Evolutionary conservation across 2,888 invertebrate species (phyloP).

Genomic region (Neuroscelio doddi): DNA sequence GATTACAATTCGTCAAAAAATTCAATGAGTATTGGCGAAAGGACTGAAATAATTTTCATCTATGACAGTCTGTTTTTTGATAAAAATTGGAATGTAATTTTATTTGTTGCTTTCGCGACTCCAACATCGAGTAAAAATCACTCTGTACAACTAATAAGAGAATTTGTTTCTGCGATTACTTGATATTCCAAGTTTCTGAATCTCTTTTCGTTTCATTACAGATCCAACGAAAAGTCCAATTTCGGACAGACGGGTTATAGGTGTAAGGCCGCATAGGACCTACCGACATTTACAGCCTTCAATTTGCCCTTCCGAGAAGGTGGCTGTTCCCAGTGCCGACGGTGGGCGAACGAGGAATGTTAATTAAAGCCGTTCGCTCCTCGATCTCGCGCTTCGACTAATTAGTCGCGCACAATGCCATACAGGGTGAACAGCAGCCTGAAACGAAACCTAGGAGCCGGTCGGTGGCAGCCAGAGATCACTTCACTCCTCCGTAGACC

Average conservation of each 20-base stretch:
- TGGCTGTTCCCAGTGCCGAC: constrained; percentile 49
- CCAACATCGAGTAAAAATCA: too few species aligned
- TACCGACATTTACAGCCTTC: constrained; percentile 68
- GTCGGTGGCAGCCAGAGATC: constrained; percentile 60
- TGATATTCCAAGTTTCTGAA: constrained; percentile 1
- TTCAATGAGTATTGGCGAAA: constrained; percentile 43
- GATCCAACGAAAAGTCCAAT: constrained; percentile 53
- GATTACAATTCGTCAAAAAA: constrained; percentile 32
- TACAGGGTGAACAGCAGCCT: constrained; percentile 52
- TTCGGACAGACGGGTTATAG: constrained; percentile 50
- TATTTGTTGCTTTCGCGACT: too few species aligned
- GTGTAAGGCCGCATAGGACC: constrained; percentile 53
- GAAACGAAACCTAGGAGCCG: constrained; percentile 46
- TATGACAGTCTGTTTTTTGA: constrained; percentile 31
- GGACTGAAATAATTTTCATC: constrained; percentile 11
- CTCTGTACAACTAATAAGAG: too few species aligned
- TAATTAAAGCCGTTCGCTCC: constrained; percentile 71
- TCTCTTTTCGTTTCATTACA: constrained; percentile 18
- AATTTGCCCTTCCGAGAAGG: constrained; percentile 65
- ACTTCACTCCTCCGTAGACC: constrained; percentile 57
- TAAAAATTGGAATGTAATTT: too few species aligned
- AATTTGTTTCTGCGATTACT: neutral
- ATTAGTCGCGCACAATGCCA: constrained; percentile 70
- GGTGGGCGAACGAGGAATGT: constrained; percentile 68
- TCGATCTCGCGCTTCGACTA: constrained; percentile 70